A percentile compares a stretch with the other conserved stretches of the same genome.
phyloP scores from a whole-genome alignment of 2,888 invertebrate genomes.

The Halictus ligatus region DNA sequence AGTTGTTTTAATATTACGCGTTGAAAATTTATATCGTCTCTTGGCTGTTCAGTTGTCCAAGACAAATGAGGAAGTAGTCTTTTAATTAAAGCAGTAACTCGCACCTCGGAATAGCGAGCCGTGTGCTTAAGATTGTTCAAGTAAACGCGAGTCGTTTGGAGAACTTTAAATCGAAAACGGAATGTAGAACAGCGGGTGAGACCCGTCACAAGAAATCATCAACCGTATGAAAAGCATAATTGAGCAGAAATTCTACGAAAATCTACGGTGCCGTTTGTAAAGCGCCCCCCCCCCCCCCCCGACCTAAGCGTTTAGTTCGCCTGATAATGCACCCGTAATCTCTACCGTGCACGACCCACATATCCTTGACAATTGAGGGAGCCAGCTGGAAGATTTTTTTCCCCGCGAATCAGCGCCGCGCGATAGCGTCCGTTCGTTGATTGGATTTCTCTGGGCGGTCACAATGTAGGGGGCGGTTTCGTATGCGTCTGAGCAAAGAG shows the following conservation, averaged over 20 bases:
- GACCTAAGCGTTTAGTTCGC: conserved; percentile 32
- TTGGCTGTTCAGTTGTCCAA: background rate
- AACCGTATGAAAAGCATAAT: background rate
- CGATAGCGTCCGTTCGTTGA: background rate
- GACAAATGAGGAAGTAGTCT: background rate
- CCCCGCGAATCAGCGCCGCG: background rate
- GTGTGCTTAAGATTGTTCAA: background rate
- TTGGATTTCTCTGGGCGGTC: background rate
- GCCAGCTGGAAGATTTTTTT: conserved; percentile 24
- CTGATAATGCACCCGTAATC: background rate
- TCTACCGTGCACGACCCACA: background rate
- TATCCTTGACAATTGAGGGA: conserved; percentile 10
- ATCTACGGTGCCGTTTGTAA: background rate
- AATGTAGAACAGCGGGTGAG: background rate
- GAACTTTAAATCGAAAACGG: background rate
- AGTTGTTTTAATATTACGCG: background rate
- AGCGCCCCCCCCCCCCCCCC: background rate
- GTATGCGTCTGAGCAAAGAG: too few relatives aligned
- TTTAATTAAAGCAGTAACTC: conserved; percentile 8
- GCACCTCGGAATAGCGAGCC: background rate
- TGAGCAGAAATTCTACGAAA: conserved; percentile 5
- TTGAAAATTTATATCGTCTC: background rate
- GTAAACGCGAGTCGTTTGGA: background rate
- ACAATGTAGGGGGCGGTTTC: background rate
- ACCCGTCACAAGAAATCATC: background rate